Evolutionary conservation across 2,113 vertebrate species (phyloP).

Genomic region (Ursus arctos): DNA sequence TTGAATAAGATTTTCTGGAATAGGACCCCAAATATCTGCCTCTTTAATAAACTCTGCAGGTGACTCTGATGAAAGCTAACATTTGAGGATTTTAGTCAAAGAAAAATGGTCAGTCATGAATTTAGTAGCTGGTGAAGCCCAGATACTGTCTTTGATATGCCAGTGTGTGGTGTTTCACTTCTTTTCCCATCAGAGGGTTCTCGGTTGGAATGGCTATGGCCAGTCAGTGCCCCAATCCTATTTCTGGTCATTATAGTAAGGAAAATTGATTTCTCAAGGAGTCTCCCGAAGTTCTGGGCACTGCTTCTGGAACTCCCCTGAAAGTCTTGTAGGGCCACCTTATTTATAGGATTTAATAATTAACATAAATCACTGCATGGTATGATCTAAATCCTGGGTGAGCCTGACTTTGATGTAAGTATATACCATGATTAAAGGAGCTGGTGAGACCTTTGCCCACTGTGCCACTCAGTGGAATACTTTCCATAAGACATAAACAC

Average conservation of each 20-base stretch:
- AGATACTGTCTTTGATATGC: neutral
- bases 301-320: neutral
- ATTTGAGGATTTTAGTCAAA: neutral
- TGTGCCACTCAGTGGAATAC: no score
- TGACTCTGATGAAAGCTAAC: neutral
- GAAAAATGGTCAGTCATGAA: neutral
- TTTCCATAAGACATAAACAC: neutral
- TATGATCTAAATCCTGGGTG: neutral
- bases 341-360: neutral
- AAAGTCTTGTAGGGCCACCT: neutral
- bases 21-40: neutral
- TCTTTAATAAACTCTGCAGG: neutral
- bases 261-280: neutral
- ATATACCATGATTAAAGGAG: neutral
- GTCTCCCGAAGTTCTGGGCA: neutral
- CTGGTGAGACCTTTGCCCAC: rapidly evolving
- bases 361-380: neutral
- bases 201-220: neutral
- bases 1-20: neutral
- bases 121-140: neutral
- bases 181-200: neutral
- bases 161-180: neutral
- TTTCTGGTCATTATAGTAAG: neutral
- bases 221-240: neutral
- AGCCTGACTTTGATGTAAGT: neutral